Evolutionary conservation across 2,888 invertebrate species (phyloP).

Genomic region (Ochropleura leucogaster): DNA sequence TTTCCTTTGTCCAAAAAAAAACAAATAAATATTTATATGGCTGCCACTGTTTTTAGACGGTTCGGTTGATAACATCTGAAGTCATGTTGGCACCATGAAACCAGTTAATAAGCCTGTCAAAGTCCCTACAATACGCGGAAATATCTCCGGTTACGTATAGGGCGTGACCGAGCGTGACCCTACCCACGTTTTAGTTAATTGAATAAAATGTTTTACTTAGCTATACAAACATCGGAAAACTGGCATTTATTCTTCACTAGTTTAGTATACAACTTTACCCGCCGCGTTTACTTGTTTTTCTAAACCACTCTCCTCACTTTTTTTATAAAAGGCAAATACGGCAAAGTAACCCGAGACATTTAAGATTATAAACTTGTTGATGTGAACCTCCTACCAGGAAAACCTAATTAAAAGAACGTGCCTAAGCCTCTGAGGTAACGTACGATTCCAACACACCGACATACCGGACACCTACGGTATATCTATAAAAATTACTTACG

Average conservation of each 20-base stretch:
- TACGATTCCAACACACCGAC: constrained; percentile 22
- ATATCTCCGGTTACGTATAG: neutral
- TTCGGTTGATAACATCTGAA: too few species aligned
- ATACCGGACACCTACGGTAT: neutral
- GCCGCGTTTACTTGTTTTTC: neutral
- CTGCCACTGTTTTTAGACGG: too few species aligned
- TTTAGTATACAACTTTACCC: constrained; percentile 1
- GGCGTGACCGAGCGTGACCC: constrained; percentile 15
- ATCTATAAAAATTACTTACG: constrained; percentile 26
- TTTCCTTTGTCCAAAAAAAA: too few species aligned
- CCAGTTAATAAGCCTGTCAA: neutral
- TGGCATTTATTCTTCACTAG: constrained; percentile 20
- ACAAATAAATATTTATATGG: too few species aligned
- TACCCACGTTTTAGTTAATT: constrained; percentile 44
- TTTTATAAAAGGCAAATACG: neutral
- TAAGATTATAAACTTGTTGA: neutral
- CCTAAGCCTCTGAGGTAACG: neutral
- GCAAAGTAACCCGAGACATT: neutral
- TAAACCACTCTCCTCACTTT: neutral
- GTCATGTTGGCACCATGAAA: too few species aligned
- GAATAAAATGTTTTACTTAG: constrained; percentile 28
- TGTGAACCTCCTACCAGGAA: neutral
- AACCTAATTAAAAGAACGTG: neutral
- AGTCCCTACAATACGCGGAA: constrained; percentile 4
- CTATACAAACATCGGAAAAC: constrained; percentile 2